Conservation (phyloP, 2,113 vertebrate species). For the Brachyhypopomus occidentalis region DNA sequence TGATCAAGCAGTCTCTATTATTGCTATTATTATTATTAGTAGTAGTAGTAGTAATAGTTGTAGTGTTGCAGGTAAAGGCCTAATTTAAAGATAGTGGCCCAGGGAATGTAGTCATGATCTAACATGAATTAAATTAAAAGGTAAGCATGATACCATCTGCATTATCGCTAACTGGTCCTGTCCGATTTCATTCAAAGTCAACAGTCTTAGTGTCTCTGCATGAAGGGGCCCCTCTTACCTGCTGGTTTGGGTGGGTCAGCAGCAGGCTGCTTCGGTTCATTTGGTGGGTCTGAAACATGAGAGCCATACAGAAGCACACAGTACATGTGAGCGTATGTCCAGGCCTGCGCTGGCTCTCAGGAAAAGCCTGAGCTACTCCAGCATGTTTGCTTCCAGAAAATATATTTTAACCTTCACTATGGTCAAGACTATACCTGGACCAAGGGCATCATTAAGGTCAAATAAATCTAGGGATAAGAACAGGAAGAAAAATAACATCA, state of each 20-base stretch:
- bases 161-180: not conserved
- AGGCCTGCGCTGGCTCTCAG: not conserved
- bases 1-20: no score
- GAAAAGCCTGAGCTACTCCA: not conserved
- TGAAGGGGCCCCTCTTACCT: not conserved
- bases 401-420: not conserved
- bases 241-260: not conserved
- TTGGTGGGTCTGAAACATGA: not conserved
- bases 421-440: constrained; percentile 20
- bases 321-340: not conserved
- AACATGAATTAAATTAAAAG: no score
- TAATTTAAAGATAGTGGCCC: not conserved
- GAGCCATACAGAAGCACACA: not conserved
- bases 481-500: not conserved
- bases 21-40: no score
- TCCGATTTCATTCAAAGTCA: not conserved
- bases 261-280: constrained; percentile 5
- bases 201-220: not conserved
- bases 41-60: not conserved
- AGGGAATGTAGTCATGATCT: not conserved
- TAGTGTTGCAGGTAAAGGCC: not conserved
- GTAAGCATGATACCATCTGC: not conserved
- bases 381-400: not conserved
- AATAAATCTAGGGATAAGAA: constrained; percentile 9
- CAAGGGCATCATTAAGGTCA: constrained; percentile 40